A percentile compares a stretch with the other conserved stretches of the same genome.
phyloP scores from a whole-genome alignment of 64 coral and sea anemone genomes.

The Catalaphyllia jardinei region DNA sequence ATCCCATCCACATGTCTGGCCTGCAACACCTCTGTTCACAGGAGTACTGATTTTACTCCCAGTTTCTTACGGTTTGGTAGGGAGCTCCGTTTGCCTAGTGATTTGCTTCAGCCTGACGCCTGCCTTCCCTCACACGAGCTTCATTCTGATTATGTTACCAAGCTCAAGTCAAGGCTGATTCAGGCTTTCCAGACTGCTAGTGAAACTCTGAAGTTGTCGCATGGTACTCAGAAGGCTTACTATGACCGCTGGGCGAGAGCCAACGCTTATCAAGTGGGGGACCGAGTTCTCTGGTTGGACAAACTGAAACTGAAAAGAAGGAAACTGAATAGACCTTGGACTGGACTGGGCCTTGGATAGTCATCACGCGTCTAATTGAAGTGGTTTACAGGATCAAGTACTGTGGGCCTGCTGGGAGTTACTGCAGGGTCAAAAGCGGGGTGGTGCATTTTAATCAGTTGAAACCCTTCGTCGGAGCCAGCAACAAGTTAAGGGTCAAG shows the following conservation, averaged over 20 bases:
- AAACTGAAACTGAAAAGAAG: too few species aligned
- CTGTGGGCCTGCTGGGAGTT: slow-evolving; percentile 14
- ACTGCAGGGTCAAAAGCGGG: slow-evolving; percentile 15
- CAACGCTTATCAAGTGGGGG: slow-evolving; percentile 34
- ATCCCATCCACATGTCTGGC: slow-evolving; percentile 40
- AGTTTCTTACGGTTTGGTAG: slow-evolving; percentile 52
- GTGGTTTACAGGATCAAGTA: slow-evolving; percentile 49
- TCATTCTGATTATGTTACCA: slow-evolving; percentile 25
- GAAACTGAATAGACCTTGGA: slow-evolving; percentile 66
- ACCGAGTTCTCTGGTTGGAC: slow-evolving; percentile 37
- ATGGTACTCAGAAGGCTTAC: slow-evolving; percentile 54
- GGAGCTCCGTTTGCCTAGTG: slow-evolving; percentile 49
- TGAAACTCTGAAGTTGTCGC: too few species aligned
- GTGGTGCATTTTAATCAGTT: slow-evolving; percentile 53
- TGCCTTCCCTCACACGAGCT: slow-evolving; percentile 12
- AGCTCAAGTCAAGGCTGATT: neutral
- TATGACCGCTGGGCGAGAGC: slow-evolving; percentile 52
- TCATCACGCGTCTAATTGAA: slow-evolving; percentile 42
- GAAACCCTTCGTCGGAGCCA: neutral
- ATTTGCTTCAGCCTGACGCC: neutral
- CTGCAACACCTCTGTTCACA: slow-evolving; percentile 61
- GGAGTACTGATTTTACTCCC: slow-evolving; percentile 42
- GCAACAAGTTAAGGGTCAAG: neutral
- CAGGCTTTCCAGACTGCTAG: too few species aligned
- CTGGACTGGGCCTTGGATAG: slow-evolving; percentile 48